Percentiles rank a stretch among this genome's conserved stretches.
Evolutionary conservation across 2,113 vertebrate genomes (phyloP).

Genomic region (Plecotus auritus): DNA sequence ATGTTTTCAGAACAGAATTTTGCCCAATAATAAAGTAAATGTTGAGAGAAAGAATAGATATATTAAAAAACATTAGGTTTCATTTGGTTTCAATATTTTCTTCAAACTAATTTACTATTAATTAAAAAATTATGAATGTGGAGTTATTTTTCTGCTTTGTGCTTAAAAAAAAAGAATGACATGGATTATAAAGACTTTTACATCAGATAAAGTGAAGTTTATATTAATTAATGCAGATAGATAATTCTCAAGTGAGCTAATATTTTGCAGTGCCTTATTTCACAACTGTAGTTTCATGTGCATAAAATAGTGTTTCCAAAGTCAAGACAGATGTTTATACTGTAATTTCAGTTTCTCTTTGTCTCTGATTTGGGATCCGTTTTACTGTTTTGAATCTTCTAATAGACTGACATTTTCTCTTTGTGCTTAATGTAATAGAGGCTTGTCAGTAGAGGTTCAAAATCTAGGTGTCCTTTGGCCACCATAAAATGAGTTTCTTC

Average conservation of each 20-base stretch:
- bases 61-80: slow-evolving; percentile 1
- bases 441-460: background rate
- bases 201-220: background rate
- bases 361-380: background rate
- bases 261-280: slow-evolving; percentile 1
- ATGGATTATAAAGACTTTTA: background rate
- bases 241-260: accelerated
- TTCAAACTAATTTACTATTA: background rate
- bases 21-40: background rate
- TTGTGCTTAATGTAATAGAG: background rate
- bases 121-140: background rate
- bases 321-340: background rate
- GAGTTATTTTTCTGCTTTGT: slow-evolving; percentile 35
- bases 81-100: background rate
- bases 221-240: background rate
- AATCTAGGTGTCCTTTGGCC: background rate
- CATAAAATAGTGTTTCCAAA: background rate
- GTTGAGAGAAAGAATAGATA: background rate
- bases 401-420: background rate
- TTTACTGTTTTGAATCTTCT: slow-evolving; percentile 25
- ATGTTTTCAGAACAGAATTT: background rate
- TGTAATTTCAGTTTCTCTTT: background rate
- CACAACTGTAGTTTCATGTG: background rate
- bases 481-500: background rate
- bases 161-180: background rate